Evolutionary conservation across 2,888 invertebrate species (phyloP), one percentile per base, ranked within the genome.

Genomic region (Galerucella calmariensis): DNA sequence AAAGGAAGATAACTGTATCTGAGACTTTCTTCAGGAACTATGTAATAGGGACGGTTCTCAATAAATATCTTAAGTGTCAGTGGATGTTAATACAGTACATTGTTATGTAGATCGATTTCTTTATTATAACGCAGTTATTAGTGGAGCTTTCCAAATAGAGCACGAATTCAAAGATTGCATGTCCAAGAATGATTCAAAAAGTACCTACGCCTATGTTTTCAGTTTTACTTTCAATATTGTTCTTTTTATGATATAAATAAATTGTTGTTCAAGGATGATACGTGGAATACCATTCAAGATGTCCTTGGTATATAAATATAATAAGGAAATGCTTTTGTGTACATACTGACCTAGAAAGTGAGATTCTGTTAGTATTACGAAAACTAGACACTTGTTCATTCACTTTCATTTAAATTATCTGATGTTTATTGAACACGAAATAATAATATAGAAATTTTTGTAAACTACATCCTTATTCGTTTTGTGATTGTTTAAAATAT

Each of bases 321-420:
- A 12, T 11, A 44, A 65, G 62, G 62, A 62, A 44, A 62, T 16
- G 8, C n/a, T 41, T 41, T 44, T 62, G 41, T 41, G 62, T 41
- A 62, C 35, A 58, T 20, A 46, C 10, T 46, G 46, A 46, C 63
- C 63, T 46, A 65, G 44, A 65, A n/a, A 61, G 35, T 61, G n/a
- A 5, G 27, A 1, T 16, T 56, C 2, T 56, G 9, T 20, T 12
- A 51, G 5, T 51, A 51, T 62, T 41, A 62, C 62, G 41, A 41
- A 5, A 35, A 9, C 4, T 59, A 24, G 11, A 10, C 58, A 27
- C 14, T 24, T 59, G 10, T 59, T 27, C 24, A 27, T 41, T 62
- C 62, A 62, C 41, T 62, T 62, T 62, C 41, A 3, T 62, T 48
- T 48, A 41, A 8, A 35, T 5, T 35, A 35, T 35, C 5, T 35